These are phyloP conservation scores for Phataginus tetradactyla DNA, from an alignment of 2,797 vertebrate genomes.

Conservation along the genomic window DNA sequence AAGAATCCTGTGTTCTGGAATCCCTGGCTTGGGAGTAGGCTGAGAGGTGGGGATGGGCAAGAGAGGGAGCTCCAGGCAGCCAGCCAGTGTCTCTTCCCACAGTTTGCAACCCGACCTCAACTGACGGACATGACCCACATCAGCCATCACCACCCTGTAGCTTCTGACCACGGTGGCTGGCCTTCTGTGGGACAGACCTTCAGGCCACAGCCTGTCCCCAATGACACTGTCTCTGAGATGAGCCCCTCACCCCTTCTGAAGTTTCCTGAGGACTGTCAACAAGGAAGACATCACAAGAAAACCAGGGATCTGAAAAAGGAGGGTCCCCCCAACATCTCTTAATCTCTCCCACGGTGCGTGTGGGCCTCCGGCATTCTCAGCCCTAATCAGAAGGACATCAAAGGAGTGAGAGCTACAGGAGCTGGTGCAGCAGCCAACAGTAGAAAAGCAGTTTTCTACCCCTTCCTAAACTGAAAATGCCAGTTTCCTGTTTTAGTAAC, in stretches of 20 bases:
- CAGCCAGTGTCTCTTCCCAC: fast-evolving
- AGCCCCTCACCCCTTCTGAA: background rate
- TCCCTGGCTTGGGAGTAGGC: fast-evolving
- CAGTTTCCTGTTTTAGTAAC: background rate
- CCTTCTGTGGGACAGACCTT: background rate
- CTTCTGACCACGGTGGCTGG: background rate
- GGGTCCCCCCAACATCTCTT: fast-evolving
- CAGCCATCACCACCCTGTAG: background rate
- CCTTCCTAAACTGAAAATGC: background rate
- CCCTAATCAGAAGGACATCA: fast-evolving
- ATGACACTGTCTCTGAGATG: background rate
- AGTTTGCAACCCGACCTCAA: fast-evolving
- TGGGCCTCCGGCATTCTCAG: fast-evolving
- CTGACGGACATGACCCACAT: fast-evolving
- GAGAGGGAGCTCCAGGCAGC: background rate
- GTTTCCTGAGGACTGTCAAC: background rate
- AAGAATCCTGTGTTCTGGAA: background rate
- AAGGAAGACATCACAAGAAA: background rate
- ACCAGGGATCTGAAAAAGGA: background rate
- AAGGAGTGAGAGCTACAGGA: fast-evolving
- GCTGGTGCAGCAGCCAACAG: fast-evolving
- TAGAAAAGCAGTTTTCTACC: background rate
- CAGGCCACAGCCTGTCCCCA: background rate
- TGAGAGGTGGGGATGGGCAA: background rate
- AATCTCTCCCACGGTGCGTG: background rate